Conservation (phyloP, 2,797 vertebrate genomes). For the Semotilus atromaculatus region DNA sequence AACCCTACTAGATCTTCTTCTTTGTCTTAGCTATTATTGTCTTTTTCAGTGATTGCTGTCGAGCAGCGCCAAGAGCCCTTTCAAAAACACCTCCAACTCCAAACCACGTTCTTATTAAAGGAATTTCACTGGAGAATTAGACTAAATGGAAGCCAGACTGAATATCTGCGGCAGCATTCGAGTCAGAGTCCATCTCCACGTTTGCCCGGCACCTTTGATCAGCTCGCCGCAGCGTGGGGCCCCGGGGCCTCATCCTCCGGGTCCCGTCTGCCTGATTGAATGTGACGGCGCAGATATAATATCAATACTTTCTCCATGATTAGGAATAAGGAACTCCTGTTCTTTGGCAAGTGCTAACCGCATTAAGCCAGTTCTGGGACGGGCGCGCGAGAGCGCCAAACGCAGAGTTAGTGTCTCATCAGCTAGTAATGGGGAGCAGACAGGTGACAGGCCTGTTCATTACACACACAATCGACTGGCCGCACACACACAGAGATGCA, state of each 20-base stretch:
- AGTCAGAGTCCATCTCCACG: slow-evolving; percentile 45
- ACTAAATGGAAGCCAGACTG: slow-evolving; percentile 56
- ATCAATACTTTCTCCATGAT: slow-evolving; percentile 91
- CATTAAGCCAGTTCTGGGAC: slow-evolving; percentile 73
- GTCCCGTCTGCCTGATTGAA: slow-evolving; percentile 84
- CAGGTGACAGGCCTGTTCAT: slow-evolving; percentile 81
- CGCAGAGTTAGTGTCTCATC: slow-evolving; percentile 77
- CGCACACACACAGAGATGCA: slow-evolving; percentile 47
- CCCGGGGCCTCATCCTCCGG: slow-evolving; percentile 49
- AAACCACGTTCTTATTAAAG: slow-evolving; percentile 39
- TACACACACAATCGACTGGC: slow-evolving; percentile 64
- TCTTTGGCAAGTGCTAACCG: slow-evolving; percentile 82
- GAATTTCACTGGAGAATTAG: slow-evolving; percentile 37
- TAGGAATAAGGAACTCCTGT: slow-evolving; percentile 86
- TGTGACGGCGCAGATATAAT: slow-evolving; percentile 90
- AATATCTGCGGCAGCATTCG: slow-evolving; percentile 44
- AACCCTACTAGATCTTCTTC: background rate
- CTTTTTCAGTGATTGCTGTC: background rate
- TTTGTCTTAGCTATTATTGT: slow-evolving; percentile 7
- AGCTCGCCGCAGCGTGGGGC: slow-evolving; percentile 46
- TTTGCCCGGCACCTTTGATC: slow-evolving; percentile 44
- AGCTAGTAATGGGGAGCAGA: slow-evolving; percentile 78
- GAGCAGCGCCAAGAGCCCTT: background rate
- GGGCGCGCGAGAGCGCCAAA: slow-evolving; percentile 56
- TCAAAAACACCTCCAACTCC: slow-evolving; percentile 30